Evolutionary conservation across 2,888 invertebrate species (phyloP).

Genomic region (Cantharis flavilabris): DNA sequence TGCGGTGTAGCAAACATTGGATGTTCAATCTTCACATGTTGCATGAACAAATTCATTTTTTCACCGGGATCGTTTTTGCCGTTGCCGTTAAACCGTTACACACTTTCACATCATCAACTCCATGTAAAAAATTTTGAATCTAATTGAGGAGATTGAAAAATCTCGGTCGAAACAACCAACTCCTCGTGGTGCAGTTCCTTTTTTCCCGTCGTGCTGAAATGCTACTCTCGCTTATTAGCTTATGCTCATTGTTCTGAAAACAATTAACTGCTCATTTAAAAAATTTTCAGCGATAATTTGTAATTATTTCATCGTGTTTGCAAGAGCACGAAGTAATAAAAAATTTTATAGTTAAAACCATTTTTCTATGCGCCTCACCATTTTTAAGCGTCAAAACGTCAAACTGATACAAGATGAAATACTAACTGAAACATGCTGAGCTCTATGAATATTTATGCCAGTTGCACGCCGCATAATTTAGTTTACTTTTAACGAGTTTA

Average conservation of each 20-base stretch:
- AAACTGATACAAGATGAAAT: slow-evolving; percentile 13
- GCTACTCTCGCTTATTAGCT: slow-evolving; percentile 27
- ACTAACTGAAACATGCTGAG: slow-evolving; percentile 21
- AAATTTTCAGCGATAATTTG: slow-evolving; percentile 15
- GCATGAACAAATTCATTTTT: slow-evolving; percentile 35
- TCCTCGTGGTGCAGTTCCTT: slow-evolving; percentile 5
- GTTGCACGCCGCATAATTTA: slow-evolving; percentile 17
- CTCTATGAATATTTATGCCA: slow-evolving; percentile 28
- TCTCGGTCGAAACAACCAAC: too few relatives aligned
- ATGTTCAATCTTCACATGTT: slow-evolving; percentile 40
- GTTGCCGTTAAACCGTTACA: slow-evolving; percentile 41
- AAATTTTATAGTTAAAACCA: slow-evolving; percentile 8
- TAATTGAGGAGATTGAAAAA: neutral
- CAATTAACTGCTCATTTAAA: slow-evolving; percentile 21
- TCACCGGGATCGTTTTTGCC: neutral
- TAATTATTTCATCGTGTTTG: slow-evolving; percentile 18
- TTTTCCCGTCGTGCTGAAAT: slow-evolving; percentile 28
- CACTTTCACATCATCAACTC: slow-evolving; percentile 16
- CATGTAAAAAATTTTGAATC: neutral
- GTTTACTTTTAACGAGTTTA: slow-evolving; percentile 26
- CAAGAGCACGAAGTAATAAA: slow-evolving; percentile 21
- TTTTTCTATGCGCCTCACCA: slow-evolving; percentile 13
- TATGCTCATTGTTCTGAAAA: slow-evolving; percentile 14
- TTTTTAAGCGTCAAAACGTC: slow-evolving; percentile 23
- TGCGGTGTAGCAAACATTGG: slow-evolving; percentile 42